Percentiles rank a stretch among this genome's conserved stretches.
Evolutionary conservation across 2,113 vertebrate genomes (phyloP).

Genomic region (Ceyx margarethae): DNA sequence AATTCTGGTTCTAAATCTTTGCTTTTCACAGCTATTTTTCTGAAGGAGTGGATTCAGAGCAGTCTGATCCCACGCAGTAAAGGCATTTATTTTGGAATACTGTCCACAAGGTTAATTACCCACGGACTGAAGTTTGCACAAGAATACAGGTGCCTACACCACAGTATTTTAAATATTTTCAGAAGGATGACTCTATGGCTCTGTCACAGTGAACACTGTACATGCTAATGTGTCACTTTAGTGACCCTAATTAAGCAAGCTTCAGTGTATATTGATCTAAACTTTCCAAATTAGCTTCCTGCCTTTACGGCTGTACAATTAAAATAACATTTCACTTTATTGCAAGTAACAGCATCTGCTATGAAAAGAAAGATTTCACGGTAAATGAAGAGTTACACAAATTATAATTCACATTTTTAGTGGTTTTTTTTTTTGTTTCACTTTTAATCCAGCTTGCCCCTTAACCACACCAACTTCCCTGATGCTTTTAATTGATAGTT

Average conservation of each 20-base stretch:
- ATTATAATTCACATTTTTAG: background rate
- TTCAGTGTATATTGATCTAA: background rate
- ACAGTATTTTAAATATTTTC: background rate
- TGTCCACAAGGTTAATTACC: background rate
- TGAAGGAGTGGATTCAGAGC: background rate
- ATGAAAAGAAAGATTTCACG: background rate
- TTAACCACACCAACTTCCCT: constrained; percentile 8
- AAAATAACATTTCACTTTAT: background rate
- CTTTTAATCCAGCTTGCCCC: background rate
- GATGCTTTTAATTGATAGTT: constrained; percentile 26
- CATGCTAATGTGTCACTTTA: background rate
- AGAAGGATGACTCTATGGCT: background rate
- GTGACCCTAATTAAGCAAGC: background rate
- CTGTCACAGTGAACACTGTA: background rate
- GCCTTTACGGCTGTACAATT: background rate
- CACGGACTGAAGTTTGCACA: background rate
- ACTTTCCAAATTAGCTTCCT: background rate
- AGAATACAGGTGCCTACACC: background rate
- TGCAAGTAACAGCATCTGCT: background rate
- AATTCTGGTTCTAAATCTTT: background rate
- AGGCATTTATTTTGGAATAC: background rate
- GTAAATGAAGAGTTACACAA: background rate
- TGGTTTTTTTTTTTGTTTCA: background rate
- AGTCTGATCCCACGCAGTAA: background rate
- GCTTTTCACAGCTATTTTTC: background rate